Evolutionary conservation across 1,140 invertebrate species (phyloP), one percentile per base, ranked within the genome.

Genomic region (Lanistes nyassanus): DNA sequence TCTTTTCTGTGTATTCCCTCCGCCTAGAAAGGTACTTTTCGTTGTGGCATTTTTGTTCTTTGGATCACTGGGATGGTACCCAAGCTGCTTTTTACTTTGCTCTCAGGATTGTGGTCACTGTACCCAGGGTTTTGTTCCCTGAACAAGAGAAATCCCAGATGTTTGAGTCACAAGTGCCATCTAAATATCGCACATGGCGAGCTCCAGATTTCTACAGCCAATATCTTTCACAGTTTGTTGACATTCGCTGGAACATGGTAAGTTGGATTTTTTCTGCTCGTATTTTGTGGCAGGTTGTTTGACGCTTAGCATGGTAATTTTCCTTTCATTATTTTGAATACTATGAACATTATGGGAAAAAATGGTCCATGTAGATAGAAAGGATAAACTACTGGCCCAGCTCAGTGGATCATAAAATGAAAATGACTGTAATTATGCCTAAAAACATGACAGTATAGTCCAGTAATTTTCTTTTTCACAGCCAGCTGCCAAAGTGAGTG

Each of bases 191-290:
- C 11, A 71, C 71, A 34, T 66, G 64, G 34, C 69, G 68, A 36
- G 51, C 60, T 3, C 75, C 60, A 19, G 74, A 79, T 42, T 79
- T 66, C 36, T 76, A 77, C 71, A 85, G 84, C 74, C 76, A 79
- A 39, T 77, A 76, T 31, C 72, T 87, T 37, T 75, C 80, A 23
- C 77, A 69, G 26, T 84, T 81, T 76, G 80, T 85, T 16, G 83
- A 87, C 64, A 83, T 87, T 51, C 71, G 75, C n/a, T 85, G 83
- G 84, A 75, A 68, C 26, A 84, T 84, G 74, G 85, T 87, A 83
- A 84, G 80, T 83, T 81, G 19, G n/a, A 4, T 60, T 60, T 23
- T 60, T 31, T 60, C 29, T 16, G 13, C 29, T 3, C 56, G 9
- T 60, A 19, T 60, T 11, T 60, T 60, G 1, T 60, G 51, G 13